Conservation (phyloP, 2,113 vertebrate genomes). For the Amphiprion ocellaris region DNA sequence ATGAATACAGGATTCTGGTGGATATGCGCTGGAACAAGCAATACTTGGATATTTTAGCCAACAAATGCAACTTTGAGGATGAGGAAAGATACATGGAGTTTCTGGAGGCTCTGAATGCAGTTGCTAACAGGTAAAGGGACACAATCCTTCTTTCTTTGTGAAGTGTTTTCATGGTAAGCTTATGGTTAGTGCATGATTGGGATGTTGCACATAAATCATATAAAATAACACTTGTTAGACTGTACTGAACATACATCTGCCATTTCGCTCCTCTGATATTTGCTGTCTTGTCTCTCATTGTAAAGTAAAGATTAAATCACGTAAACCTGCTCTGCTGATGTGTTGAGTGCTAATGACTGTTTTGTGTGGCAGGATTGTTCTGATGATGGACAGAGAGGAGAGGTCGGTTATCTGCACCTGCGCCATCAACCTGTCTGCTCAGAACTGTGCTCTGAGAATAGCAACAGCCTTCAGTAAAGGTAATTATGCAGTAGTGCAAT, state of each 20-base stretch:
- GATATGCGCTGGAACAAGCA: slow-evolving; percentile 99
- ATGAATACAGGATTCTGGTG: slow-evolving; percentile 91
- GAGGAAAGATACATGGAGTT: slow-evolving; percentile 89
- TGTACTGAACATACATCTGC: too few species aligned
- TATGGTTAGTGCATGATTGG: too few species aligned
- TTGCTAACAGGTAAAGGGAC: slow-evolving; percentile 84
- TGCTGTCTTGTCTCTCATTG: too few species aligned
- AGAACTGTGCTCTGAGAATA: slow-evolving; percentile 88
- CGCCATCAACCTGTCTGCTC: slow-evolving; percentile 81
- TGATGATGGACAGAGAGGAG: slow-evolving; percentile 92
- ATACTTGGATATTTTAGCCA: slow-evolving; percentile 92
- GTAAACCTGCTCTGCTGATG: neutral
- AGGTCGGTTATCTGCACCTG: slow-evolving; percentile 81
- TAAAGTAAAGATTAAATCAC: too few species aligned
- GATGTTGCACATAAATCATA: too few species aligned
- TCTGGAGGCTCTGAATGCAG: slow-evolving; percentile 89
- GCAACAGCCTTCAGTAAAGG: slow-evolving; percentile 95
- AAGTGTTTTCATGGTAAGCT: neutral
- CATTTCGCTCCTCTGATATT: too few species aligned
- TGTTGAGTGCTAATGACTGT: neutral
- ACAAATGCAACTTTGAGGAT: slow-evolving; percentile 91
- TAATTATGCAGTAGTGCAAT: slow-evolving; percentile 49
- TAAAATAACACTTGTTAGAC: too few species aligned
- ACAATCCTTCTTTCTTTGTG: neutral
- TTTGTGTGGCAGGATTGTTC: slow-evolving; percentile 84